These are phyloP conservation scores for Limosa lapponica DNA, from an alignment of 2,797 vertebrate genomes.

Conservation along the genomic window DNA sequence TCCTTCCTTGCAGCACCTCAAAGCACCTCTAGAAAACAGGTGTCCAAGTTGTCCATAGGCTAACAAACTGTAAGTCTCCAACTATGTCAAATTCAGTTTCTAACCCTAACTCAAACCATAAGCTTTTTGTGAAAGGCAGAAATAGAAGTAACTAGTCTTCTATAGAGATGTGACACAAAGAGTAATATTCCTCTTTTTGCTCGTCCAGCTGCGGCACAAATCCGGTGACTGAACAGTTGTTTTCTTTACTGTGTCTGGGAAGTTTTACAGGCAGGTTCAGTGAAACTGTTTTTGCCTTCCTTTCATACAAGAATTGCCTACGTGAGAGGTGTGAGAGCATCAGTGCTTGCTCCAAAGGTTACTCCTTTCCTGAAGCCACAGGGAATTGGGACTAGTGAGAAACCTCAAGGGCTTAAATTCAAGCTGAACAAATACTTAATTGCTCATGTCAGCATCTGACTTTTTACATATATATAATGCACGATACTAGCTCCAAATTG, in stretches of 20 bases:
- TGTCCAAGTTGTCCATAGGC: neutral
- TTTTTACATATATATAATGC: neutral
- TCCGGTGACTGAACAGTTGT: neutral
- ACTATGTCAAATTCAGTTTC: neutral
- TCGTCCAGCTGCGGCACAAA: neutral
- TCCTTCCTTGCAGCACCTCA: neutral
- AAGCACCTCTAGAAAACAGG: neutral
- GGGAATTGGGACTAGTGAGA: neutral
- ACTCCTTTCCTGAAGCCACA: neutral
- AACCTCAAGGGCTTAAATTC: neutral
- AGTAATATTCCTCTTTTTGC: neutral
- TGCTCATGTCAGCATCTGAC: neutral
- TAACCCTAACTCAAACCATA: neutral
- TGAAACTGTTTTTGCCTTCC: neutral
- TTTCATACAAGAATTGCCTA: rapidly evolving
- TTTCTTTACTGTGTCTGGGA: neutral
- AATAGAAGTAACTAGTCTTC: neutral
- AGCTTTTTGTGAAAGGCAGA: neutral
- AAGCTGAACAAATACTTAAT: neutral
- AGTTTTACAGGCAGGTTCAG: neutral
- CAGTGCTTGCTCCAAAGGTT: neutral
- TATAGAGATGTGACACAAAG: neutral
- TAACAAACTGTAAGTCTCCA: neutral
- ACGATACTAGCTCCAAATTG: neutral
- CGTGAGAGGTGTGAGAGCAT: neutral